A percentile compares a stretch with the other conserved stretches of the same genome.
Evolutionary conservation across 2,797 vertebrate species (phyloP).

Genomic region (Schizopygopsis malacanthus): DNA sequence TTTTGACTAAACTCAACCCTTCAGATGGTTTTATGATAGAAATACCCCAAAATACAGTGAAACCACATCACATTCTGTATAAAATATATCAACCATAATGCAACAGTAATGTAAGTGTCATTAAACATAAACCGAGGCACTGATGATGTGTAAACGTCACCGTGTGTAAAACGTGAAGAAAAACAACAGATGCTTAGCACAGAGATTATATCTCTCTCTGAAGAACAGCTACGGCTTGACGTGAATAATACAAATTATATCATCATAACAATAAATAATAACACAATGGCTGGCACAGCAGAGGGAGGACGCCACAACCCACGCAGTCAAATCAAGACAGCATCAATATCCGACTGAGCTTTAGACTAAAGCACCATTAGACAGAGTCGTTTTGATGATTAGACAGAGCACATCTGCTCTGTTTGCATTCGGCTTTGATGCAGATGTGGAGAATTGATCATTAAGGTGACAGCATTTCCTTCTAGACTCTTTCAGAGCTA

Average conservation of each 20-base stretch:
- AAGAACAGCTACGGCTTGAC: conserved; percentile 4
- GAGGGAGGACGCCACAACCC: not conserved
- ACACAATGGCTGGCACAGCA: conserved; percentile 18
- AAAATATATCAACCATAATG: not conserved
- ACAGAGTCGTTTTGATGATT: not conserved
- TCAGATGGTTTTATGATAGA: not conserved
- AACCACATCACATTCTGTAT: not conserved
- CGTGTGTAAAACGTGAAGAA: not conserved
- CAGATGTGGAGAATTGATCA: not conserved
- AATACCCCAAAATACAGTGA: not conserved
- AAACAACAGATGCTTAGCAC: conserved; percentile 24
- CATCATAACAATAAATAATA: conserved; percentile 13
- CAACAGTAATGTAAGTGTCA: not conserved
- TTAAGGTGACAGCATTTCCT: not conserved
- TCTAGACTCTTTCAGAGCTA: not conserved
- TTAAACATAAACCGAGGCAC: not conserved
- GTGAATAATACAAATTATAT: conserved; percentile 17
- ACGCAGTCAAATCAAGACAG: conserved; percentile 21
- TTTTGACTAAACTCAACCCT: not conserved
- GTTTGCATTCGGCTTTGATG: conserved; percentile 13
- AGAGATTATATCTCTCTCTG: conserved; percentile 25
- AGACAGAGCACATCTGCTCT: not conserved
- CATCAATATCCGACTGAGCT: conserved; percentile 16
- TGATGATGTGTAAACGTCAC: not conserved
- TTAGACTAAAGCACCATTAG: conserved; percentile 22